phyloP scores from a whole-genome alignment of 2,797 vertebrate species.

The Austrolebias charrua region DNA sequence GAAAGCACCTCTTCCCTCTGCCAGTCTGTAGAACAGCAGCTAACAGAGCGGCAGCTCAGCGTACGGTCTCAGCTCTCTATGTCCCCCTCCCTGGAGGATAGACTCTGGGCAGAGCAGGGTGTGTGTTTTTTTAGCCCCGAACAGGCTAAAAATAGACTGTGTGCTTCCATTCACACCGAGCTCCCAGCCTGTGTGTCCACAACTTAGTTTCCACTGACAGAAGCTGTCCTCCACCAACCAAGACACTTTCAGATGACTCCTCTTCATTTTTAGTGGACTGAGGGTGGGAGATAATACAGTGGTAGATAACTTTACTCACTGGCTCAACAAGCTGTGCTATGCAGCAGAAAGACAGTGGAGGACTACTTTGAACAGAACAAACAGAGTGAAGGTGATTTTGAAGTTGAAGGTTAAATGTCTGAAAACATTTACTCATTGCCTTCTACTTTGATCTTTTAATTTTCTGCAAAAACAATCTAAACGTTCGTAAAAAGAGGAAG shows the following conservation, averaged over 20 bases:
- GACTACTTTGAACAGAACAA: slow-evolving; percentile 3
- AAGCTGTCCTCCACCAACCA: slow-evolving; percentile 35
- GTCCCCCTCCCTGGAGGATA: slow-evolving; percentile 23
- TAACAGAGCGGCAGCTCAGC: slow-evolving; percentile 28
- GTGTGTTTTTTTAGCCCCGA: slow-evolving; percentile 44
- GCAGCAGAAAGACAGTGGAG: not conserved
- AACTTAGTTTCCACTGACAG: slow-evolving; percentile 45
- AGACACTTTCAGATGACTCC: slow-evolving; percentile 47
- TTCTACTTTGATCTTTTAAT: not conserved
- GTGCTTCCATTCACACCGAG: slow-evolving; percentile 53
- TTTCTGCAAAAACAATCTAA: not conserved
- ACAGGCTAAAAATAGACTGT: slow-evolving; percentile 58
- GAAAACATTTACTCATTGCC: slow-evolving; percentile 1
- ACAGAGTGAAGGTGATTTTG: not conserved
- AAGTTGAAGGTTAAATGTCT: not conserved
- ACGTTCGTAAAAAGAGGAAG: too few species aligned
- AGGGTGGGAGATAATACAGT: slow-evolving; percentile 19
- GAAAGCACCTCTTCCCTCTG: slow-evolving; percentile 64
- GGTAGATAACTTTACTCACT: slow-evolving; percentile 15
- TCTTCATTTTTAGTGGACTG: slow-evolving; percentile 25
- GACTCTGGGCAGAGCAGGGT: slow-evolving; percentile 31
- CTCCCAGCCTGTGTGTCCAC: slow-evolving; percentile 36
- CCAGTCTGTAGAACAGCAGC: slow-evolving; percentile 33
- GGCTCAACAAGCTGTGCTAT: slow-evolving; percentile 3
- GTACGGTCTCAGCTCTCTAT: slow-evolving; percentile 30